phyloP scores from a whole-genome alignment of 2,888 invertebrate species.

The Cryptocephalus primarius region DNA sequence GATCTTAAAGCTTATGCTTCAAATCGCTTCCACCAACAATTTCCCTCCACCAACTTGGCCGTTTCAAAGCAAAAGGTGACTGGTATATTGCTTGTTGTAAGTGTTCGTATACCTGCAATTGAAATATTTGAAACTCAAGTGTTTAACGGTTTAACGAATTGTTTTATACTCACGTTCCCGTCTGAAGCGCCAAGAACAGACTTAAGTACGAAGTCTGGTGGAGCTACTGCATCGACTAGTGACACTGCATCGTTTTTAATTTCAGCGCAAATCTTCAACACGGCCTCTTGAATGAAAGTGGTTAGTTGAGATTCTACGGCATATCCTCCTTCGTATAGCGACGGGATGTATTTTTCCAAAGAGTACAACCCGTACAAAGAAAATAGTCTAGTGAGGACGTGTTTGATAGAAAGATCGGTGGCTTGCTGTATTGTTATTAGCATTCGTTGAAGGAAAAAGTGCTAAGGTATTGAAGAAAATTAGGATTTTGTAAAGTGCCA shows the following conservation, averaged over 20 bases:
- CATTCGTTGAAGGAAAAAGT: slow-evolving; percentile 44
- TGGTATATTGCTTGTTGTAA: too few species aligned
- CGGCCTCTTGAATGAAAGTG: slow-evolving; percentile 52
- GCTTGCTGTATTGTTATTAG: slow-evolving; percentile 36
- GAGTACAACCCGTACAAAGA: slow-evolving; percentile 55
- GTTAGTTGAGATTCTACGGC: slow-evolving; percentile 45
- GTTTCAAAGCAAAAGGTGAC: too few species aligned
- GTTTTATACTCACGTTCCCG: slow-evolving; percentile 56
- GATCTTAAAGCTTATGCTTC: too few species aligned
- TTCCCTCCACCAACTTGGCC: too few species aligned
- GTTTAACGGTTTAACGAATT: too few species aligned
- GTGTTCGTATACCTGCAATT: too few species aligned
- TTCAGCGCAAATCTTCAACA: slow-evolving; percentile 49
- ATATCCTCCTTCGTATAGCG: slow-evolving; percentile 55
- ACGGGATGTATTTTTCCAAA: slow-evolving; percentile 65
- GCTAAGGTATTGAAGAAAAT: slow-evolving; percentile 32
- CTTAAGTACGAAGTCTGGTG: slow-evolving; percentile 76
- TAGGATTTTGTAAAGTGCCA: neutral
- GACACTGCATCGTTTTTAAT: slow-evolving; percentile 65
- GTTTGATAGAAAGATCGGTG: slow-evolving; percentile 40
- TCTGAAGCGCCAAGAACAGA: slow-evolving; percentile 79
- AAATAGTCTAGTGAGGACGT: slow-evolving; percentile 48
- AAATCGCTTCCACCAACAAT: too few species aligned
- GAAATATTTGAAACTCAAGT: too few species aligned
- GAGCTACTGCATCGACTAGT: slow-evolving; percentile 73